Percentiles rank a stretch among this genome's conserved stretches.
Conservation (phyloP, 2,113 vertebrate species). For the Kryptolebias marmoratus region DNA sequence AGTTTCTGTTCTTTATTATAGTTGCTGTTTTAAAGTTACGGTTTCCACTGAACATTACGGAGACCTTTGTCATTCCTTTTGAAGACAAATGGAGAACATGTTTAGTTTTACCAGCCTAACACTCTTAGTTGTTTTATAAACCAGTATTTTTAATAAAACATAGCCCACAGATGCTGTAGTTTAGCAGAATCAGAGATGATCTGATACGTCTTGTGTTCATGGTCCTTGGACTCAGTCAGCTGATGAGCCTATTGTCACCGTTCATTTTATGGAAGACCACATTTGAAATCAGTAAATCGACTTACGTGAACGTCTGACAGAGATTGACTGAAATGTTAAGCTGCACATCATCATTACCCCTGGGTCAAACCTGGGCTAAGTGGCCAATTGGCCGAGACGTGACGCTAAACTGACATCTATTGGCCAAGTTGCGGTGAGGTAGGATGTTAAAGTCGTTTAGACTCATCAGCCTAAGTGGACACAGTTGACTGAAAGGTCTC, state of each 20-base stretch:
- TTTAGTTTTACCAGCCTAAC: constrained; percentile 21
- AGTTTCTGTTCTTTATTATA: constrained; percentile 66
- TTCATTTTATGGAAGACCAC: constrained; percentile 41
- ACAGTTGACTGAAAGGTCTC: constrained; percentile 75
- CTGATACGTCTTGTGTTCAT: constrained; percentile 9
- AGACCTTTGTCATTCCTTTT: constrained; percentile 28
- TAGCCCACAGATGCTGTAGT: constrained; percentile 4
- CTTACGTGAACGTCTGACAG: constrained; percentile 34
- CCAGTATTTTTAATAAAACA: background rate
- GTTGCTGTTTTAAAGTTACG: constrained; percentile 51
- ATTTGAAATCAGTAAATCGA: constrained; percentile 38
- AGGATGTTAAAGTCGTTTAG: constrained; percentile 77
- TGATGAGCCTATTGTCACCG: constrained; percentile 40
- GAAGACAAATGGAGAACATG: constrained; percentile 27
- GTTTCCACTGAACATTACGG: constrained; percentile 44
- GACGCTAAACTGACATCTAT: constrained; percentile 75
- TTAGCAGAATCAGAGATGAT: constrained; percentile 8
- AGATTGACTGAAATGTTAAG: constrained; percentile 70
- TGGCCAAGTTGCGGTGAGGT: constrained; percentile 65
- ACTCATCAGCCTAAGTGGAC: constrained; percentile 80
- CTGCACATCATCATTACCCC: constrained; percentile 71
- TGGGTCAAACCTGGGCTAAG: constrained; percentile 69
- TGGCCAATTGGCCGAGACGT: constrained; percentile 67
- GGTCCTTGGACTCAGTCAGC: constrained; percentile 38
- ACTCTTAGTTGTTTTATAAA: constrained; percentile 14